Percentiles rank a stretch among this genome's conserved stretches.
phyloP scores from a whole-genome alignment of 2,888 invertebrate species.

The Gerris lacustris region DNA sequence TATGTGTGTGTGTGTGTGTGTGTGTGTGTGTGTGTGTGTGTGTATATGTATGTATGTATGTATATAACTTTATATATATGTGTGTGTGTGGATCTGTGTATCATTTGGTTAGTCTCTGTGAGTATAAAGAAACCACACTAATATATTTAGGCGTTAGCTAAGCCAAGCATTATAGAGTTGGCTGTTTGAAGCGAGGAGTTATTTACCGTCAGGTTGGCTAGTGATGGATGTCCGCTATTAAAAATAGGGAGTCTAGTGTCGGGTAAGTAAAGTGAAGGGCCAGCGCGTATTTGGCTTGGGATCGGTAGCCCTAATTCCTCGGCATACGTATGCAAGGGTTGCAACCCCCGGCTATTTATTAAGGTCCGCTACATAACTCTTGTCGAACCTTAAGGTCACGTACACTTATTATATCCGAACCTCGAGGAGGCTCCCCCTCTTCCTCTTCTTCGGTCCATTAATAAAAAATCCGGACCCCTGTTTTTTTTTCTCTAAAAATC shows the following conservation, averaged over 20 bases:
- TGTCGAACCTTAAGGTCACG: background rate
- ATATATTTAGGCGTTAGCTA: no score
- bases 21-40: no score
- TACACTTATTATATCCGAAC: constrained; percentile 3
- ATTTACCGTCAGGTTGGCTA: background rate
- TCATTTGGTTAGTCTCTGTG: no score
- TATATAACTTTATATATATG: no score
- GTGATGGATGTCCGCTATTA: constrained; percentile 3
- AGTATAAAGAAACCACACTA: no score
- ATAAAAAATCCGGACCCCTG: background rate
- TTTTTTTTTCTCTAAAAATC: background rate
- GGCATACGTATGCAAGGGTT: constrained; percentile 3
- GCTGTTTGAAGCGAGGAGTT: background rate
- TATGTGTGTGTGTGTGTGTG: no score
- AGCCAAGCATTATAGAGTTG: no score
- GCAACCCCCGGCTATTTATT: constrained; percentile 1
- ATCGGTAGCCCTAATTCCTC: background rate
- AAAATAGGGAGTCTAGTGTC: background rate
- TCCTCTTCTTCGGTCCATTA: background rate
- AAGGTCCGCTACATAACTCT: constrained; percentile 5
- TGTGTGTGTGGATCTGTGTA: no score
- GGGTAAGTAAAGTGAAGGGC: background rate
- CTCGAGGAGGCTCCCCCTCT: background rate
- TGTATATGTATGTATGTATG: no score
- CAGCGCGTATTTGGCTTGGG: background rate